A percentile compares a stretch with the other conserved stretches of the same genome.
Evolutionary conservation across 2,888 invertebrate species (phyloP).

Genomic region (Meiosimyza platycephala): DNA sequence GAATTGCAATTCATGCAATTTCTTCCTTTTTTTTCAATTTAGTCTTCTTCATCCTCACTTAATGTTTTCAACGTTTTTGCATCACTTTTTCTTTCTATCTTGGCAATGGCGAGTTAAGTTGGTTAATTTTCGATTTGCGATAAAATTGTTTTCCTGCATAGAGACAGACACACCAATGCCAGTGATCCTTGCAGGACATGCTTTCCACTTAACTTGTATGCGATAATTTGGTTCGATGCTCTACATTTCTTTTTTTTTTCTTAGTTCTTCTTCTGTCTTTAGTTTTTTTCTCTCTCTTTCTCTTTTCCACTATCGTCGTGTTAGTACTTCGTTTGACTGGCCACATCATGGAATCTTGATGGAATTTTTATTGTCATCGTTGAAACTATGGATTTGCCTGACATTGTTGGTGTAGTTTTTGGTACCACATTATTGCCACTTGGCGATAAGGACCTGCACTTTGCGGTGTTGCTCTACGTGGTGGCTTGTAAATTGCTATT

Average conservation of each 20-base stretch:
- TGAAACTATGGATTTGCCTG: neutral
- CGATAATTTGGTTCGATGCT: constrained; percentile 28
- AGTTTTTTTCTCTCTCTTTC: neutral
- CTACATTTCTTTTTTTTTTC: constrained; percentile 6
- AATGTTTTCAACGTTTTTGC: neutral
- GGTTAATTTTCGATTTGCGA: constrained; percentile 37
- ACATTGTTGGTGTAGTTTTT: constrained; percentile 3
- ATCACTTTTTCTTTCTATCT: neutral
- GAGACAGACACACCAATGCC: neutral
- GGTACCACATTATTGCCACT: constrained; percentile 23
- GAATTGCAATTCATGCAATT: constrained; percentile 10
- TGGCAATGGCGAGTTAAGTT: constrained; percentile 18
- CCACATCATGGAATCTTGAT: constrained; percentile 17
- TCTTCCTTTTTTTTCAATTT: neutral
- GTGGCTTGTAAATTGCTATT: too few relatives aligned
- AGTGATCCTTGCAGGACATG: neutral
- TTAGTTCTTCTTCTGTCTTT: neutral
- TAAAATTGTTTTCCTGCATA: constrained; percentile 31
- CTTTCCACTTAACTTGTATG: constrained; percentile 14
- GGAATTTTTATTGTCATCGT: constrained; percentile 25
- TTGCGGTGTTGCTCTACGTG: too few relatives aligned
- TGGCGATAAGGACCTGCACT: neutral
- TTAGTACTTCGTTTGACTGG: neutral
- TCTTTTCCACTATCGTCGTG: neutral
- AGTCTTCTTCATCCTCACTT: neutral